Evolutionary conservation across 1,140 invertebrate genomes (phyloP), one percentile per base, ranked within the genome.

Genomic region (Lordiphosa collinella): DNA sequence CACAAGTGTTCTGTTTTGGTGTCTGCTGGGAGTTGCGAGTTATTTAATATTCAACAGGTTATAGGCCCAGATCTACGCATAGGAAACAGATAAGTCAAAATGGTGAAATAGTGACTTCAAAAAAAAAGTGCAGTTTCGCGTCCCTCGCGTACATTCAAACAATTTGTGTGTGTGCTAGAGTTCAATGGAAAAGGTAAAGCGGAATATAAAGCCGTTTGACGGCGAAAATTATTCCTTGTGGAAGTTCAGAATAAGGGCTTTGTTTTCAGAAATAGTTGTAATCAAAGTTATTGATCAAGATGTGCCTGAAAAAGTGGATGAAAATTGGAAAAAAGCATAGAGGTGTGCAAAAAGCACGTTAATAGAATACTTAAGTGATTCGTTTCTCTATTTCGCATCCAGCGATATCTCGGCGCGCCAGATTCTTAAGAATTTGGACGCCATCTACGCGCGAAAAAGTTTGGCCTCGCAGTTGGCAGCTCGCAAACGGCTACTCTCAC

Each of bases 211-310:
- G 38, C 11, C 6, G n/a, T 11, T 38, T 38, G 36, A 18, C 16
- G 16, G 16, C 16, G 16, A 18, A 14, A 11, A 11, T 2, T 38
- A 11, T 38, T 11, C 11, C 2, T 4, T 38, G 3, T 11, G 1
- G 16, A n/a, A 48, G 8, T 34, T 48, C 7, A 44, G 49, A 37
- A 44, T 53, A 37, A 44, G 56, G 14, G 32, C 49, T 6, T n/a
- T 58, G 1, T 38, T 43, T 4, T 8, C 36, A 5, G 38, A 59
- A 18, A 11, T 36, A 3, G 10, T 35, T 31, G 18, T 59, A 70
- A 3, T 89, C 82, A 87, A 60, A 63, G 48, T 50, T 0, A 11
- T 50, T 5, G 48, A 50, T 25, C 2, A 50, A 12, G n/a, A 22
- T 4, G 6, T n/a, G 0, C 35, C 35, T n/a, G 0, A 16, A 1